Base-by-base conservation (phyloP, 2,888 invertebrate genomes). In the Athetis lepigone region DNA sequence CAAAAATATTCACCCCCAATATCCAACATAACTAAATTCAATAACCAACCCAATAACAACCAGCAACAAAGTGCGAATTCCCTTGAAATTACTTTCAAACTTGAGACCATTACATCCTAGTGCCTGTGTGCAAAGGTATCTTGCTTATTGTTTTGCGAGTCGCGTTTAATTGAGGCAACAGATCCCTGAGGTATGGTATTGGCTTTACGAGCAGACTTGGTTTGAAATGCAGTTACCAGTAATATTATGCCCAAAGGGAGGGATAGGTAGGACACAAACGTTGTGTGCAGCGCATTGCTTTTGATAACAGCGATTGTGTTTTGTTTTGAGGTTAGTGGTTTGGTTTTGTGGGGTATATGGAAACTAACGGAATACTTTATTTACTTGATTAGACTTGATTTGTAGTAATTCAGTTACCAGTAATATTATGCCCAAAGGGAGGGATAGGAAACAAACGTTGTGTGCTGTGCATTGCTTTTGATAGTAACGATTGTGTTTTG, bases 81-180 rank as follows among this genome's bases (percentile, higher is more conserved):
- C 54, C 50, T 13, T 16, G 40, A 21, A 54, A 33, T 16, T 42
- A 60, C 37, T 70, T 51, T 2, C 19, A 39, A 46, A 55, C 54
- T 42, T 46, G 51, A 27, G 19, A 19, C 6, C 27, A 52, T 46
- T 39, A 21, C 37, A 36, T 50, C 36, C 55, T 49, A 72, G 72
- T 57, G 65, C 21, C 55, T 8, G 37, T 36, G 37, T 37, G 52
- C 50, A 51, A 73, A 50, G 29, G 54, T 70, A 59, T 51, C 72
- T 73, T 55, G 40, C 61, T 66, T 59, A 70, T 59, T 72, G 72
- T 72, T 52, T 45, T 67, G 49, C 67, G 37, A 65, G 61, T 71
- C 60, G 27, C 49, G n/a, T 29, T 54, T 70, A 70, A 70, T 70
- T 68, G 68, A 39, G 40, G 23, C 37, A 42, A 50, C 73, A 54